Evolutionary conservation across 2,113 vertebrate genomes (phyloP).

Genomic region (Anolis sagrei): DNA sequence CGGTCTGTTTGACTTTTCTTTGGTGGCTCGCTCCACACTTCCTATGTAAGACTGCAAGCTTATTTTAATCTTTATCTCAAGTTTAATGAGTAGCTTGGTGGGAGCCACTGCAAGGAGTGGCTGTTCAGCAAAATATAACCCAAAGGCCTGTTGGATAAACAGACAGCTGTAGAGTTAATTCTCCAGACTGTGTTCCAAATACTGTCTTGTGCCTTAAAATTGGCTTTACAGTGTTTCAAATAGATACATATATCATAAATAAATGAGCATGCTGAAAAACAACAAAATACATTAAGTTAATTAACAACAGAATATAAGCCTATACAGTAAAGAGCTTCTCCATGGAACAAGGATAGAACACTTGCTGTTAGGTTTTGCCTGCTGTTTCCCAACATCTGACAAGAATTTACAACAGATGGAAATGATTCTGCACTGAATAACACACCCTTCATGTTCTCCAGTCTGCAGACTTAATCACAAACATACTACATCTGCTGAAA

Average conservation of each 20-base stretch:
- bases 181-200: background rate
- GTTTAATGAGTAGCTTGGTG: background rate
- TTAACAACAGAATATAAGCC: slow-evolving; percentile 43
- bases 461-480: slow-evolving; percentile 75
- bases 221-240: background rate
- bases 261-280: slow-evolving; percentile 34
- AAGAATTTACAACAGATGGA: slow-evolving; percentile 78
- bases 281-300: slow-evolving; percentile 54
- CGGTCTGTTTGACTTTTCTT: background rate
- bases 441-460: slow-evolving; percentile 69
- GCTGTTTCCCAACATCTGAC: slow-evolving; percentile 75
- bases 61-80: background rate
- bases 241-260: slow-evolving; percentile 3
- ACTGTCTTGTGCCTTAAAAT: background rate
- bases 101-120: background rate
- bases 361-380: slow-evolving; percentile 64
- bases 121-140: background rate
- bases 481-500: slow-evolving; percentile 73
- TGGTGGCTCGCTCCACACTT: background rate
- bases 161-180: background rate
- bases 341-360: slow-evolving; percentile 58
- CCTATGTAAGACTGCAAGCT: background rate
- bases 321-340: slow-evolving; percentile 56
- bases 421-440: slow-evolving; percentile 73
- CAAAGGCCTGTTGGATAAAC: background rate